Percentiles rank a stretch among this genome's conserved stretches.
These are phyloP conservation scores for Tetramorium parvispinum DNA, from an alignment of 1,140 invertebrate genomes.

Conservation along the genomic window DNA sequence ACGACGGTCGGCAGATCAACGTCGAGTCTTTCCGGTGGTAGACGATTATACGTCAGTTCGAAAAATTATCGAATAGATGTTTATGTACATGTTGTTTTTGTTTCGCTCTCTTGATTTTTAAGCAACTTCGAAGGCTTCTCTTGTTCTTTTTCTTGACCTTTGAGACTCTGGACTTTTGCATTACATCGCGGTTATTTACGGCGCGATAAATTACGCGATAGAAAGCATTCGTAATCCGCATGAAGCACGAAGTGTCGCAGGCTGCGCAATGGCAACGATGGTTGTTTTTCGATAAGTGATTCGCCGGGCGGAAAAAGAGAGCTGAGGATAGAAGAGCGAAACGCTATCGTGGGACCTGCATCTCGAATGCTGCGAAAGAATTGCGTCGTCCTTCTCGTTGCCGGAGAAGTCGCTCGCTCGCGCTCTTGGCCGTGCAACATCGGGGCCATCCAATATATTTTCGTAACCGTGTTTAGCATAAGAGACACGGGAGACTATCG, in stretches of 20 bases:
- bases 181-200: slow-evolving; percentile 31
- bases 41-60: not conserved
- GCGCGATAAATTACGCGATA: slow-evolving; percentile 31
- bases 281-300: not conserved
- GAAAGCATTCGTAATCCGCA: slow-evolving; percentile 17
- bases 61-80: not conserved
- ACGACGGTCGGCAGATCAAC: not conserved
- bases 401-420: not conserved
- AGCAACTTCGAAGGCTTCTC: not conserved
- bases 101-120: not conserved
- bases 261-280: not conserved
- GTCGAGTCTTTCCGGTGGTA: not conserved
- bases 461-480: slow-evolving; percentile 40
- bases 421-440: not conserved
- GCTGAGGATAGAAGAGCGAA: not conserved
- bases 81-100: not conserved
- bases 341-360: not conserved
- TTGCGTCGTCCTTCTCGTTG: slow-evolving; percentile 9
- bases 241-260: not conserved
- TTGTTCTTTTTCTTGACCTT: not conserved
- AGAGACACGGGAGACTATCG: slow-evolving; percentile 44
- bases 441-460: slow-evolving; percentile 33
- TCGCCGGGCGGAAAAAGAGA: not conserved
- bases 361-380: slow-evolving; percentile 33
- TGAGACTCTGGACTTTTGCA: not conserved